Base-by-base conservation (phyloP, 2,797 vertebrate species). In the Lithobates pipiens region DNA sequence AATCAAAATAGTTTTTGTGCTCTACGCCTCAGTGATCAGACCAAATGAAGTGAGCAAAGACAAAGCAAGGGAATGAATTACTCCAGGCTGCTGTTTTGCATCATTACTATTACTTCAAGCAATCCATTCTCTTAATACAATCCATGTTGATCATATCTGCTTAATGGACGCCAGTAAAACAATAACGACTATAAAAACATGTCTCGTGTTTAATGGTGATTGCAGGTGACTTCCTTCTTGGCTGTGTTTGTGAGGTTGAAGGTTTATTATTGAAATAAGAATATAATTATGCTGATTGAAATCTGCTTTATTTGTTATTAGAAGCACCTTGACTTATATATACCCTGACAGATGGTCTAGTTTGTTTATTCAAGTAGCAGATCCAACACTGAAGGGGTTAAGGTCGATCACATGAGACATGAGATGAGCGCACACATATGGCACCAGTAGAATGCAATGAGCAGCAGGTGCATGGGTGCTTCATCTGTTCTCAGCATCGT, bases 31-130 rank as follows among this genome's bases (percentile, higher is more conserved):
- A 88, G 78, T 74, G 88, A 85, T 39, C 50, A 72, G 71, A 79
- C 72, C 9, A 77, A 39, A 82, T 90, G 83, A 36, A 83, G 9
- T 1, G 73, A 88, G 85, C 73, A 82, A 82, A 89, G 86, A 70
- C 39, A 74, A 76, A 89, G 82, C 5, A 50, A 50, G 46, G 46
- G 85, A 78, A 73, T 80, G 63, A 80, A 87, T 83, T 75, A 79
- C 70, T 79, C 16, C 36, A 34, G 71, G 13, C 76, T 71, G 74
- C 50, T 25, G 72, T 50, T 75, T 39, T 85, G 72, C 61, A 74
- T 80, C 76, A 83, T 87, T 77, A 80, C 54, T 79, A 78, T 73
- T 78, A 83, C 57, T 86, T 79, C 29, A 75, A 74, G 39, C 76
- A 74, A 82, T 77, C 57, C 57, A 83, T 80, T 82, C 29, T 79